Conservation (phyloP, 2,888 invertebrate genomes). For the Dasypolia templi region DNA sequence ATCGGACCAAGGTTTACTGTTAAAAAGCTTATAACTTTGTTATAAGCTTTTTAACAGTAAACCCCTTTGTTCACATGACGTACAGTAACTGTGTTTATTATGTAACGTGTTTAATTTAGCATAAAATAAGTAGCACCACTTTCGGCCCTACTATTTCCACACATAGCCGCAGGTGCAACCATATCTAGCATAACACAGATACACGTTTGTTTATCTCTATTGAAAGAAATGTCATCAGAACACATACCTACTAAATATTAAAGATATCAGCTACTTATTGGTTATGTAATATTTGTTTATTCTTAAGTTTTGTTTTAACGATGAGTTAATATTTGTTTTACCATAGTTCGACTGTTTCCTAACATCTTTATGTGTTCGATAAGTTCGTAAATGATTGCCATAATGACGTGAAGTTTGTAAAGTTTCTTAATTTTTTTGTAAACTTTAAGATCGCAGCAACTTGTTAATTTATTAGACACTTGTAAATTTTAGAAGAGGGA, state of each 20-base stretch:
- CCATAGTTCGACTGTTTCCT: not conserved
- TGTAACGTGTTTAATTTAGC: conserved; percentile 1
- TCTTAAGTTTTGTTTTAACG: not conserved
- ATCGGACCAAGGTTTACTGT: not conserved
- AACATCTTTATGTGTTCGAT: conserved; percentile 5
- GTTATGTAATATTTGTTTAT: conserved; percentile 20
- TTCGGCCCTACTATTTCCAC: not conserved
- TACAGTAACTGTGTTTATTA: not conserved
- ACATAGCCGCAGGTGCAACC: conserved; percentile 16
- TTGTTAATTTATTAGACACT: conserved; percentile 3
- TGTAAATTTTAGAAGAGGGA: not conserved
- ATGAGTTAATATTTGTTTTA: conserved; percentile 18
- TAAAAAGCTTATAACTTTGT: not conserved
- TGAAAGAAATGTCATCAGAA: conserved; percentile 29
- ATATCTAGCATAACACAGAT: conserved; percentile 6
- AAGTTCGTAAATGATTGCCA: conserved; percentile 18
- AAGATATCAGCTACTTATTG: too few species aligned
- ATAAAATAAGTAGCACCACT: conserved; percentile 9
- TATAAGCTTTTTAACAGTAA: too few species aligned
- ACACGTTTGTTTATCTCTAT: not conserved
- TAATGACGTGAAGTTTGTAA: conserved; percentile 22
- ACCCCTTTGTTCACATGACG: too few species aligned
- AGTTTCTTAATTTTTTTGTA: conserved; percentile 23
- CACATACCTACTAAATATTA: too few species aligned
- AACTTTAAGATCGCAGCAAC: conserved; percentile 2